Conservation (phyloP, 1,140 invertebrate genomes). For the Agrilus planipennis region DNA sequence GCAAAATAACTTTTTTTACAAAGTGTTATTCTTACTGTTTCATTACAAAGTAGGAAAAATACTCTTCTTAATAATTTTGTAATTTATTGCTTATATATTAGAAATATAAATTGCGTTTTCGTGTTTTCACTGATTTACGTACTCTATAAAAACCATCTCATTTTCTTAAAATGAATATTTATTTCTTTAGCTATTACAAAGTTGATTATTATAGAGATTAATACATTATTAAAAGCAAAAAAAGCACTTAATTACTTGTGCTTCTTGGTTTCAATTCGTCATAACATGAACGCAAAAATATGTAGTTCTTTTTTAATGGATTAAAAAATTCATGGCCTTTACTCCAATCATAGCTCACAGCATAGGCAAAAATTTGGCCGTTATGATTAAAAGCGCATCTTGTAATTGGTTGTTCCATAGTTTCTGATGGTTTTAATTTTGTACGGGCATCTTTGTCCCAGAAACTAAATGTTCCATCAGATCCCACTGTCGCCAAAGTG, state of each 20-base stretch:
- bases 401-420: slow-evolving; percentile 90
- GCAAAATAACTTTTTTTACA: slow-evolving; percentile 31
- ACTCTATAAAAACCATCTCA: too few relatives aligned
- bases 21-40: too few relatives aligned
- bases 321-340: slow-evolving; percentile 92
- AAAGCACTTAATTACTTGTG: too few relatives aligned
- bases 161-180: too few relatives aligned
- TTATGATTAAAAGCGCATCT: slow-evolving; percentile 89
- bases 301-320: slow-evolving; percentile 87
- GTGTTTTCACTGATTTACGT: too few relatives aligned
- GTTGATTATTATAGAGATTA: too few relatives aligned
- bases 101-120: too few relatives aligned
- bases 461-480: slow-evolving; percentile 94
- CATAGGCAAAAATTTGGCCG: slow-evolving; percentile 97
- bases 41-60: too few relatives aligned
- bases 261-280: slow-evolving; percentile 88
- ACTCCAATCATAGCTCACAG: slow-evolving; percentile 97
- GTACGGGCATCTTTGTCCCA: slow-evolving; percentile 99
- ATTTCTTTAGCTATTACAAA: too few relatives aligned
- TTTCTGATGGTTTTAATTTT: slow-evolving; percentile 92
- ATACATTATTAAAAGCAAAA: too few relatives aligned
- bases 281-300: slow-evolving; percentile 85
- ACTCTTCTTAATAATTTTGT: too few relatives aligned
- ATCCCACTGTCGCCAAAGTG: slow-evolving; percentile 93
- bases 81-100: too few relatives aligned